Base-by-base conservation (phyloP, 2,113 vertebrate species). In the Albula goreensis region DNA sequence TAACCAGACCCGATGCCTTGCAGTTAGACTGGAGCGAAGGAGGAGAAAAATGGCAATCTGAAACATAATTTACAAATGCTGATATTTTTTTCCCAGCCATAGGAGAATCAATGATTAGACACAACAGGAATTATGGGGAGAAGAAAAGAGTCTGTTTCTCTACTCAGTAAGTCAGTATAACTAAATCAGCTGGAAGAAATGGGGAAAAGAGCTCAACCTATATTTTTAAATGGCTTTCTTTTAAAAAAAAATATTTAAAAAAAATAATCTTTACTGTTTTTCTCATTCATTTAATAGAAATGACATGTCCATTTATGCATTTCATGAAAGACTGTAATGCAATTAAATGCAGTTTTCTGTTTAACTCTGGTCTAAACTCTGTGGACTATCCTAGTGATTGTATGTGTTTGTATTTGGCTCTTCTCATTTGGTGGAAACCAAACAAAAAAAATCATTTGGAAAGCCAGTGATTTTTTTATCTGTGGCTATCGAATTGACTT, bases 11-110 rank as follows among this genome's bases (percentile, higher is more conserved):
- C 91, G 93, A 92, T 93, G 91, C 93, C 90, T 88, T 89, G 81
- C 84, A 87, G 89, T 93, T 88, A 85, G 88, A 83, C 85, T 87
- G 78, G 86, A 87, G 80, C 77, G 81, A 88, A 83, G 84, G 81
- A 86, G 91, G 52, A n/a, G 85, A 87, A 90, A 89, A 85, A 89
- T 82, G 89, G 88, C 89, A 88, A 57, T 83, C 88, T 90, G 91
- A 93, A 94, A 93, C 90, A 88, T 90, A 93, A 93, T 94, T 89
- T 91, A 90, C 89, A 90, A 84, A 84, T 84, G 57, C 87, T 91
- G 86, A 89, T 93, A 93, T 88, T 87, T 86, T 89, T 91, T 66
- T 15, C 60, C 22, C 22, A 22, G 15, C 19, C 60, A 66, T 19
- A 7, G 60, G 60, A 66, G 60, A 66, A 66, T 66, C 17, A 66